Base-by-base conservation (phyloP, 2,888 invertebrate species). In the Dasypogon diadema region DNA sequence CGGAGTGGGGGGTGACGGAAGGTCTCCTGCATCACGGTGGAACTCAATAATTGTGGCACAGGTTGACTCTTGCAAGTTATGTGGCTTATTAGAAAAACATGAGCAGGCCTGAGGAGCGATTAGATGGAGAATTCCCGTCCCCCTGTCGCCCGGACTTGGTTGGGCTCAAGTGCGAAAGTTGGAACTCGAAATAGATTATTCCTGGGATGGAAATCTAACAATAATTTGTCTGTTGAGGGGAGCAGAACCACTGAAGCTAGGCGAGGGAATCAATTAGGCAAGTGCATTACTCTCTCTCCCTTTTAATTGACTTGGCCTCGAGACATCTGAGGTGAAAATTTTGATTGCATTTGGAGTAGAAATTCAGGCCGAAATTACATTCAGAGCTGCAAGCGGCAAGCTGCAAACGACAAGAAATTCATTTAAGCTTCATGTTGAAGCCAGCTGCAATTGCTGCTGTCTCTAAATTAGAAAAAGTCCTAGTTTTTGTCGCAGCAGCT, bases 1-100 rank as follows among this genome's bases (percentile, higher is more conserved):
- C 65, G 65, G n/a, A n/a, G n/a, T n/a, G n/a, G n/a, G n/a, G n/a
- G n/a, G n/a, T n/a, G n/a, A n/a, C n/a, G n/a, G 24, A 42, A 42
- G 12, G 8, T 12, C n/a, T 12, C n/a, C 12, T 42, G 42, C 12
- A 42, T 42, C 34, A 42, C 8, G 24, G 16, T 6, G 14, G 24
- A 18, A 65, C 65, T 6, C 48, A 48, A 60, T 60, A 60, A 60
- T 60, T 60, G 60, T 37, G 60, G 37, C 60, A 60, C 60, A 60
- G 60, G 60, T 60, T 60, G 60, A 18, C 65, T 65, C 65, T 30
- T 34, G 24, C 12, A 65, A 65, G 48, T 37, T 46, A 46, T 37
- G 12, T 51, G 6, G 6, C 18, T 51, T 51, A 21, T 51, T 21
- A n/a, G 51, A 8, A 12, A 21, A 6, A 6, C 21, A 16, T 3